These are phyloP conservation scores for Hermetia illucens DNA, from an alignment of 1,140 invertebrate genomes.

Conservation along the genomic window DNA sequence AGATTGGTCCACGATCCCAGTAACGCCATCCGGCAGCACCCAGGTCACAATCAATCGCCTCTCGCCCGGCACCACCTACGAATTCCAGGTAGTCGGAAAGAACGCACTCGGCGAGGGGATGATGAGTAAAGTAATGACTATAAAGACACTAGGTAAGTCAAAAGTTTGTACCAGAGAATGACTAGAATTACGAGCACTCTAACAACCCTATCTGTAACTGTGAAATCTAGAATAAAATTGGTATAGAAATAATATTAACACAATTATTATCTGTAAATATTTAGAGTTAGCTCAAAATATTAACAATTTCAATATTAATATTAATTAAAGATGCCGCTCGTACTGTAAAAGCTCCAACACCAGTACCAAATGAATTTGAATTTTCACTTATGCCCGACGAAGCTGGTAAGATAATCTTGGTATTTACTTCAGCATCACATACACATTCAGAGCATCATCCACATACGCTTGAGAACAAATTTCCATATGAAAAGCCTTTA, in stretches of 20 bases:
- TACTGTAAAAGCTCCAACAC: constrained; percentile 34
- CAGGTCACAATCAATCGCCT: constrained; percentile 82
- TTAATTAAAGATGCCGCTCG: constrained; percentile 25
- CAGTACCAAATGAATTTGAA: constrained; percentile 35
- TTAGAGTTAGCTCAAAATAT: constrained; percentile 25
- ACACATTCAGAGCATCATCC: too few relatives aligned
- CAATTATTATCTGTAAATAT: background rate
- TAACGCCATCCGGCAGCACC: constrained; percentile 81
- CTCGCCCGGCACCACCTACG: constrained; percentile 79
- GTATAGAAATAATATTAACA: constrained; percentile 3
- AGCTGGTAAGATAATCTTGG: constrained; percentile 36
- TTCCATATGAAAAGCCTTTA: too few relatives aligned
- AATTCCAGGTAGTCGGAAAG: constrained; percentile 92
- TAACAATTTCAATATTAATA: constrained; percentile 10
- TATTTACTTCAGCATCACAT: too few relatives aligned
- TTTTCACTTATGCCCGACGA: constrained; percentile 45
- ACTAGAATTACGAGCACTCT: constrained; percentile 11
- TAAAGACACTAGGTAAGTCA: constrained; percentile 75
- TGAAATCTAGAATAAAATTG: constrained; percentile 10
- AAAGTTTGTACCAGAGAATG: background rate
- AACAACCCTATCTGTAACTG: constrained; percentile 11
- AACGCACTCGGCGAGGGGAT: constrained; percentile 89
- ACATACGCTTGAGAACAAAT: too few relatives aligned
- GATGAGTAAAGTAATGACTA: constrained; percentile 82
- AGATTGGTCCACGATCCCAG: constrained; percentile 83